A percentile compares a stretch with the other conserved stretches of the same genome.
These are phyloP conservation scores for Neoscelio sp. DNA, from an alignment of 2,888 invertebrate species.

Conservation along the genomic window DNA sequence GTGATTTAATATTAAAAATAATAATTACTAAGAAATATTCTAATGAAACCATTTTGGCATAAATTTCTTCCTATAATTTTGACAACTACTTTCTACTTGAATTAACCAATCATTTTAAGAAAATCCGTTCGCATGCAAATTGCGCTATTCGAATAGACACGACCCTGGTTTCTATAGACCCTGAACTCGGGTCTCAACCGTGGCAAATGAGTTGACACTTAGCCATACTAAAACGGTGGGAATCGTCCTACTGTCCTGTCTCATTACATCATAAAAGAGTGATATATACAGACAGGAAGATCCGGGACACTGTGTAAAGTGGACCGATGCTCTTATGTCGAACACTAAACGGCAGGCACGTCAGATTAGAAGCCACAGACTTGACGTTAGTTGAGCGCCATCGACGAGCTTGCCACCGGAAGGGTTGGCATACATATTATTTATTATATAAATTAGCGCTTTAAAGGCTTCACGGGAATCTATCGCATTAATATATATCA, in stretches of 20 bases:
- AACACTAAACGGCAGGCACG: slow-evolving; percentile 71
- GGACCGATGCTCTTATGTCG: slow-evolving; percentile 65
- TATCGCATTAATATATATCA: slow-evolving; percentile 80
- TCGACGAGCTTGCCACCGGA: slow-evolving; percentile 64
- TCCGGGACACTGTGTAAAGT: slow-evolving; percentile 63
- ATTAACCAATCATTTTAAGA: slow-evolving; percentile 33
- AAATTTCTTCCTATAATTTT: slow-evolving; percentile 25
- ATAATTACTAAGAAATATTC: slow-evolving; percentile 4
- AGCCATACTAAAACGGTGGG: slow-evolving; percentile 66
- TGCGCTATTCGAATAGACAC: slow-evolving; percentile 51
- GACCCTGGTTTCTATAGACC: slow-evolving; percentile 66
- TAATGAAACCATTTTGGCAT: slow-evolving; percentile 10
- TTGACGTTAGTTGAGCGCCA: slow-evolving; percentile 75
- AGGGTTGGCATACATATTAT: slow-evolving; percentile 79
- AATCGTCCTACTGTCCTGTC: slow-evolving; percentile 66
- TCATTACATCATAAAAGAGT: slow-evolving; percentile 45
- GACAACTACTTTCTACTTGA: slow-evolving; percentile 7
- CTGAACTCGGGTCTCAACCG: slow-evolving; percentile 65
- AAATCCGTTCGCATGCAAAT: slow-evolving; percentile 61
- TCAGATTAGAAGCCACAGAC: slow-evolving; percentile 82
- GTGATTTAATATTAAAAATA: slow-evolving; percentile 31
- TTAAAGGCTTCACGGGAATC: slow-evolving; percentile 78
- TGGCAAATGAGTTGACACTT: slow-evolving; percentile 62
- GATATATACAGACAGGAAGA: slow-evolving; percentile 52
- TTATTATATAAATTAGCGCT: slow-evolving; percentile 81